These are phyloP conservation scores for Mus spicilegus DNA, from an alignment of 2,113 vertebrate species.

Conservation along the genomic window DNA sequence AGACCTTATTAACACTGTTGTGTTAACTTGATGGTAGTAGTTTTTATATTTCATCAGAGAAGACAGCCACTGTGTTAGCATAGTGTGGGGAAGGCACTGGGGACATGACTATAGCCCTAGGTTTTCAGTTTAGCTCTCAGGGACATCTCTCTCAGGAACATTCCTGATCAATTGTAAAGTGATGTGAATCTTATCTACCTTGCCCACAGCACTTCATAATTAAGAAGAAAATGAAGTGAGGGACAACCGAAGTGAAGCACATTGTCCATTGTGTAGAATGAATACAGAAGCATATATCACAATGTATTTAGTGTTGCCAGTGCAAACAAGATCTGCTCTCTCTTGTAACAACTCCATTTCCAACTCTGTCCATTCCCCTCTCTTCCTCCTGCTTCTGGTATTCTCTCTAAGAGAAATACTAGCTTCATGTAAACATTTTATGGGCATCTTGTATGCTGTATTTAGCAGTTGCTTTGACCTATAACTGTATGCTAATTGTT, in stretches of 20 bases:
- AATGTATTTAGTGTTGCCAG: not conserved
- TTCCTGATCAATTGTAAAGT: not conserved
- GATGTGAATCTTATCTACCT: not conserved
- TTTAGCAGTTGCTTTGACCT: not conserved
- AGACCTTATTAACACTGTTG: not conserved
- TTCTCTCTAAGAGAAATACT: not conserved
- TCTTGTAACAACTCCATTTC: not conserved
- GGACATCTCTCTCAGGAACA: not conserved
- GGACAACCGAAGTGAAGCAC: not conserved
- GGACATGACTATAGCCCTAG: not conserved
- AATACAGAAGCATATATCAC: not conserved
- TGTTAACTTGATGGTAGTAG: not conserved
- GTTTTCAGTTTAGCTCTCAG: not conserved
- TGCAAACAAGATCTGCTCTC: not conserved
- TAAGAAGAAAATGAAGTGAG: not conserved
- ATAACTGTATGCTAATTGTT: not conserved
- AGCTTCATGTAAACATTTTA: not conserved
- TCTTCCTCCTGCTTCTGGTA: not conserved
- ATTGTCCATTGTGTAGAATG: not conserved
- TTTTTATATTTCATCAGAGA: slow-evolving; percentile 7
- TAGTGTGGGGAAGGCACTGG: not conserved
- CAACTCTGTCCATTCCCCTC: not conserved
- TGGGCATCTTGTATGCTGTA: not conserved
- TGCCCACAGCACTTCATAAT: not conserved
- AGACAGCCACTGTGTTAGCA: not conserved